Evolutionary conservation across 2,113 vertebrate species (phyloP).

Genomic region (Odontophorus gujanensis): DNA sequence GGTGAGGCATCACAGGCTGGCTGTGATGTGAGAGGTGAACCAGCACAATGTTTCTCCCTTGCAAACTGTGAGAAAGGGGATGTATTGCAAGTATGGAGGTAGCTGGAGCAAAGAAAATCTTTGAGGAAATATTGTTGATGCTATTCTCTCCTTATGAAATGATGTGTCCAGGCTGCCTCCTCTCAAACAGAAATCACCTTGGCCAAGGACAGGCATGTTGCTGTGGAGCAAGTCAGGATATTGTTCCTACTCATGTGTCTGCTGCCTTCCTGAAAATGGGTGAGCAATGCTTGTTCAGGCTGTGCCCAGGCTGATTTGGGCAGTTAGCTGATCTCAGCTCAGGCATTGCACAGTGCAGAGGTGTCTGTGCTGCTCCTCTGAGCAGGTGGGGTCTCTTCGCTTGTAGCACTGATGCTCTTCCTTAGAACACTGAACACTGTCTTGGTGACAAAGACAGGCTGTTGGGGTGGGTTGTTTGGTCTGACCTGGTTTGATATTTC

Average conservation of each 20-base stretch:
- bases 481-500: background rate
- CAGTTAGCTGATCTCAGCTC: background rate
- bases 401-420: background rate
- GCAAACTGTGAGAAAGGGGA: background rate
- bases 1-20: background rate
- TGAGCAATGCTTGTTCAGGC: background rate
- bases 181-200: background rate
- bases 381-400: background rate
- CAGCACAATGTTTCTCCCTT: background rate
- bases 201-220: background rate
- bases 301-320: background rate
- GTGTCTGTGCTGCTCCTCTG: background rate
- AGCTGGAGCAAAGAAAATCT: background rate
- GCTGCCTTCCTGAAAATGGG: background rate
- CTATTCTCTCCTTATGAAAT: background rate
- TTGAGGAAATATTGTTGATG: background rate
- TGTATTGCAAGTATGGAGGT: background rate
- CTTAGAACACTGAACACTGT: background rate
- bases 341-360: background rate
- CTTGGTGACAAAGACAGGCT: background rate
- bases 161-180: background rate
- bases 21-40: background rate
- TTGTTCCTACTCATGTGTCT: background rate
- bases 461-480: background rate
- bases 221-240: background rate